These are phyloP conservation scores for Diachasmimorpha longicaudata DNA, from an alignment of 1,140 invertebrate species.

Conservation along the genomic window DNA sequence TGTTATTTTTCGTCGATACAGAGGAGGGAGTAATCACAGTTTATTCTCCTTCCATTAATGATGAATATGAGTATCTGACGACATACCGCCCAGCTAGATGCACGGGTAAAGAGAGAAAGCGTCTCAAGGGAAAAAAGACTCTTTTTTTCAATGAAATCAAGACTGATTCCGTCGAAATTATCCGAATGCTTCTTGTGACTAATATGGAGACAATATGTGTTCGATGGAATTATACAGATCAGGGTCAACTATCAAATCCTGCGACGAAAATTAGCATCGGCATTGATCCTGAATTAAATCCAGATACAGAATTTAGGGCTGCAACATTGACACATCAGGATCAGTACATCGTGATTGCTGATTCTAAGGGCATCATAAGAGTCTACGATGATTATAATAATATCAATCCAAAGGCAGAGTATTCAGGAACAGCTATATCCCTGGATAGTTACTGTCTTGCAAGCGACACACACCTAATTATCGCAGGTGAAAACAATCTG, in stretches of 20 bases:
- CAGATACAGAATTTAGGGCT: slow-evolving; percentile 32
- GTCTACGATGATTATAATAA: slow-evolving; percentile 39
- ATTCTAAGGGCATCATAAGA: slow-evolving; percentile 49
- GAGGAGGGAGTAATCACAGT: slow-evolving; percentile 36
- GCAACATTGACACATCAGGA: slow-evolving; percentile 56
- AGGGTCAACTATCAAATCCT: not conserved
- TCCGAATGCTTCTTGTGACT: slow-evolving; percentile 50
- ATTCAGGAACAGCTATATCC: slow-evolving; percentile 47
- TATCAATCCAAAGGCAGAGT: slow-evolving; percentile 42
- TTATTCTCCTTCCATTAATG: slow-evolving; percentile 27
- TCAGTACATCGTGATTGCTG: slow-evolving; percentile 50
- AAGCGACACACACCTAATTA: slow-evolving; percentile 50
- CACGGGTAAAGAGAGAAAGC: slow-evolving; percentile 30
- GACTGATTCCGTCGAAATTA: slow-evolving; percentile 13
- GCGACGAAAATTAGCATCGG: slow-evolving; percentile 21
- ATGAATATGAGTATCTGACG: slow-evolving; percentile 32
- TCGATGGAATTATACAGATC: not conserved
- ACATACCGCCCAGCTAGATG: slow-evolving; percentile 42
- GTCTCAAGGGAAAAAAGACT: slow-evolving; percentile 23
- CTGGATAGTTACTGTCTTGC: slow-evolving; percentile 52
- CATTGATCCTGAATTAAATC: slow-evolving; percentile 15
- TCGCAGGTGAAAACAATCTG: slow-evolving; percentile 46
- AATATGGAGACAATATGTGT: slow-evolving; percentile 21
- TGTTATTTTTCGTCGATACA: slow-evolving; percentile 48
- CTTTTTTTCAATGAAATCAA: slow-evolving; percentile 45